A percentile compares a stretch with the other conserved stretches of the same genome.
Evolutionary conservation across 2,797 vertebrate species (phyloP).

Genomic region (Hyperoplus immaculatus): DNA sequence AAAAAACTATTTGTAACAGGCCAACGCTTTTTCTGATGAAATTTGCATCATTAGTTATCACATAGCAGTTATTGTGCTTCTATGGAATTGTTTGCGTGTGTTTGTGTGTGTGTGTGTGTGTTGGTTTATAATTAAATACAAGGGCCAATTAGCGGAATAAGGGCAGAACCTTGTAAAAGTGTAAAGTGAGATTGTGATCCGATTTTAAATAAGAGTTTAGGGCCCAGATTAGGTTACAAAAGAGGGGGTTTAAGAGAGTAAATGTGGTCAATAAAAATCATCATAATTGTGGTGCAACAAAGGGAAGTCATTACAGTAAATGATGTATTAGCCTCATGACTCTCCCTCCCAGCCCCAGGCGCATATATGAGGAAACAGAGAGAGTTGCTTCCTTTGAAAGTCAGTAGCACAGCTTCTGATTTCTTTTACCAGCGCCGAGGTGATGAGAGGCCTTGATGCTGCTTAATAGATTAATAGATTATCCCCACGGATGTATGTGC

Average conservation of each 20-base stretch:
- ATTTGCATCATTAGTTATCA: slow-evolving; percentile 20
- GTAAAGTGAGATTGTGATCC: neutral
- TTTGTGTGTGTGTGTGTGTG: neutral
- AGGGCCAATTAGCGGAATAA: neutral
- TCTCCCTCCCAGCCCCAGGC: slow-evolving; percentile 21
- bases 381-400: slow-evolving; percentile 34
- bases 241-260: slow-evolving; percentile 18
- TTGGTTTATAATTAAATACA: neutral
- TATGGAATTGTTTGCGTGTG: neutral
- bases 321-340: slow-evolving; percentile 48
- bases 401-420: slow-evolving; percentile 31
- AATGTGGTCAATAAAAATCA: slow-evolving; percentile 24
- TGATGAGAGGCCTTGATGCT: slow-evolving; percentile 51
- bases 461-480: slow-evolving; percentile 61
- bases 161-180: neutral
- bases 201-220: neutral
- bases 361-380: slow-evolving; percentile 5
- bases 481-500: slow-evolving; percentile 18
- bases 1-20: slow-evolving; percentile 18
- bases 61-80: neutral
- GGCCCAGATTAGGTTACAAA: neutral
- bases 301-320: slow-evolving; percentile 47
- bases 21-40: neutral
- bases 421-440: slow-evolving; percentile 43
- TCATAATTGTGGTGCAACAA: slow-evolving; percentile 30